Conservation (phyloP, 2,888 invertebrate genomes). For the Saturnia pavonia region DNA sequence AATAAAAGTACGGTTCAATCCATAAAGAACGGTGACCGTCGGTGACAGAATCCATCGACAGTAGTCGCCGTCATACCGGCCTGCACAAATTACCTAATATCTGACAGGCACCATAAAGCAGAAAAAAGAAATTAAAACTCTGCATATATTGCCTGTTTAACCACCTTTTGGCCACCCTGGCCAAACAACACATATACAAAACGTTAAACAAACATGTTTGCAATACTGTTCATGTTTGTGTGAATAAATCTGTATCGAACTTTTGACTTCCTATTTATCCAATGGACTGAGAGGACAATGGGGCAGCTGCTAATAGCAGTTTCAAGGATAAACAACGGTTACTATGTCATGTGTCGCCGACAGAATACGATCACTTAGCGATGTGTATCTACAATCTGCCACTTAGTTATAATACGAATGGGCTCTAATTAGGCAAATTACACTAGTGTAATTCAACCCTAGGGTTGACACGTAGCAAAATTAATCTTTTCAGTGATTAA, state of each 20-base stretch:
- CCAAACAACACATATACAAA: not conserved
- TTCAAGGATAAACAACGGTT: slow-evolving; percentile 63
- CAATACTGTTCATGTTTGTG: not conserved
- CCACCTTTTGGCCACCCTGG: not conserved
- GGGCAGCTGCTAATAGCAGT: slow-evolving; percentile 45
- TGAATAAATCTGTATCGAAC: slow-evolving; percentile 14
- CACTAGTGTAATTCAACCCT: too few species aligned
- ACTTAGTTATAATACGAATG: slow-evolving; percentile 53
- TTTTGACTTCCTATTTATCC: slow-evolving; percentile 22
- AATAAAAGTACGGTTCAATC: too few species aligned
- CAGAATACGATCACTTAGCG: slow-evolving; percentile 42
- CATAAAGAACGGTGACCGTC: too few species aligned
- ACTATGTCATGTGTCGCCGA: slow-evolving; percentile 62
- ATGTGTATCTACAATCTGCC: slow-evolving; percentile 70
- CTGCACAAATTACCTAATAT: too few species aligned
- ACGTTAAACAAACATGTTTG: not conserved
- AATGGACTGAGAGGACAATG: slow-evolving; percentile 21
- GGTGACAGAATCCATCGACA: too few species aligned
- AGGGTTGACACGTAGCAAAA: slow-evolving; percentile 47
- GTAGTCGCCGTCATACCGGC: too few species aligned
- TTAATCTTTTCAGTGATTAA: not conserved
- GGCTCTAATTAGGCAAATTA: slow-evolving; percentile 68
- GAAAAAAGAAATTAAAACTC: too few species aligned
- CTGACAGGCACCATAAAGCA: too few species aligned
- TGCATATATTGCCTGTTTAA: not conserved